Evolutionary conservation across 1,140 invertebrate species (phyloP).

Genomic region (Zaprionus kolodkinae): DNA sequence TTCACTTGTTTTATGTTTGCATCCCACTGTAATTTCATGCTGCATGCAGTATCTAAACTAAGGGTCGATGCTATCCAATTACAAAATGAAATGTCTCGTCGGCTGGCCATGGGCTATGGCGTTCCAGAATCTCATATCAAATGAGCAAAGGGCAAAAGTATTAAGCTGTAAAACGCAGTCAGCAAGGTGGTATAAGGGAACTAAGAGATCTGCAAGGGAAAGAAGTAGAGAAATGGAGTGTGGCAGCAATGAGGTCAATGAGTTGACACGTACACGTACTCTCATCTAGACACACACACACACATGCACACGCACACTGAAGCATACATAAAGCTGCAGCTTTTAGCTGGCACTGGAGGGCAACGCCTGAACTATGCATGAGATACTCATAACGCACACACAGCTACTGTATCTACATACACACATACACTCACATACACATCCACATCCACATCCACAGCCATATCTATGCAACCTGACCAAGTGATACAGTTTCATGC

Average conservation of each 20-base stretch:
- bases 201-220: background rate
- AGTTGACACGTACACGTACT: constrained; percentile 49
- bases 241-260: constrained; percentile 51
- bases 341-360: constrained; percentile 34
- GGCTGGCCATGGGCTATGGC: constrained; percentile 1
- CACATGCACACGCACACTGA: constrained; percentile 9
- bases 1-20: too few relatives aligned
- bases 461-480: constrained; percentile 30
- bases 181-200: constrained; percentile 24
- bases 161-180: constrained; percentile 15
- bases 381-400: constrained; percentile 5
- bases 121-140: constrained; percentile 23
- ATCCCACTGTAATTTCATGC: too few relatives aligned
- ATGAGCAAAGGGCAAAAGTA: constrained; percentile 11
- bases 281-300: constrained; percentile 1
- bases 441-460: background rate
- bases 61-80: constrained; percentile 45
- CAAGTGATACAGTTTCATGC: constrained; percentile 68
- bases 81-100: constrained; percentile 38
- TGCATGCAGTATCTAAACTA: background rate
- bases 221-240: constrained; percentile 1
- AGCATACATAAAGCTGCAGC: constrained; percentile 17
- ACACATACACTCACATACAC: background rate
- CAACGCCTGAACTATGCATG: constrained; percentile 28
- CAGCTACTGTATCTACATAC: background rate